Percentiles rank a stretch among this genome's conserved stretches.
Evolutionary conservation across 2,888 invertebrate species (phyloP).

Genomic region (Drosophila prolongata): DNA sequence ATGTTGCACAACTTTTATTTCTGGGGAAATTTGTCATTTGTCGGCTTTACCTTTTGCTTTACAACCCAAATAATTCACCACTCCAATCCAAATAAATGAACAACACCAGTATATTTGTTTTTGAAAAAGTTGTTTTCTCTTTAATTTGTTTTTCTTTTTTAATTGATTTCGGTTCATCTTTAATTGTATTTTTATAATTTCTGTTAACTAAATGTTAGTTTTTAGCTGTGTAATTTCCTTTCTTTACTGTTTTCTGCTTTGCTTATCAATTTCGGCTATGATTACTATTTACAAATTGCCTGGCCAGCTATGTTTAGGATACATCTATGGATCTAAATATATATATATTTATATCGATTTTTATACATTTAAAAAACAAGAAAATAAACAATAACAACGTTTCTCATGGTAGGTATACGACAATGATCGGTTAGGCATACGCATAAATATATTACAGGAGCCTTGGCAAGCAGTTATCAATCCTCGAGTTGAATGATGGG

Average conservation of each 20-base stretch:
- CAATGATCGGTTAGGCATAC: constrained; percentile 45
- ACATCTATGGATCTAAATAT: constrained; percentile 31
- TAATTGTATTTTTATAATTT: constrained; percentile 81
- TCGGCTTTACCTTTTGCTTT: background rate
- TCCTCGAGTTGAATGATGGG: constrained; percentile 33
- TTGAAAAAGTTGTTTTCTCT: constrained; percentile 59
- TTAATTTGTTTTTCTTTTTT: constrained; percentile 55
- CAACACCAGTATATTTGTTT: constrained; percentile 53
- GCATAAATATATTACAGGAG: constrained; percentile 75
- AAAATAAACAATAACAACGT: constrained; percentile 76
- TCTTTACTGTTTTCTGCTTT: constrained; percentile 34
- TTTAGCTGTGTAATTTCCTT: constrained; percentile 46
- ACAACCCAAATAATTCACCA: background rate
- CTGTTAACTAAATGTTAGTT: constrained; percentile 77
- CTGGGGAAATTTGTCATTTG: too few species aligned
- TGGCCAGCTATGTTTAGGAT: constrained; percentile 57
- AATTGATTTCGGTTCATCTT: constrained; percentile 76
- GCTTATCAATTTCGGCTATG: constrained; percentile 66
- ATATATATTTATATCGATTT: constrained; percentile 47
- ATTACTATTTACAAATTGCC: constrained; percentile 72
- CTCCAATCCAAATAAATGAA: constrained; percentile 12
- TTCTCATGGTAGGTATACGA: constrained; percentile 53
- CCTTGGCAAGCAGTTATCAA: constrained; percentile 70
- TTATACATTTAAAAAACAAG: constrained; percentile 79
- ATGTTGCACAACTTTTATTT: too few species aligned